Percentiles rank a stretch among this genome's conserved stretches.
phyloP scores from a whole-genome alignment of 1,140 invertebrate genomes.

The Hormaphis cornu region DNA sequence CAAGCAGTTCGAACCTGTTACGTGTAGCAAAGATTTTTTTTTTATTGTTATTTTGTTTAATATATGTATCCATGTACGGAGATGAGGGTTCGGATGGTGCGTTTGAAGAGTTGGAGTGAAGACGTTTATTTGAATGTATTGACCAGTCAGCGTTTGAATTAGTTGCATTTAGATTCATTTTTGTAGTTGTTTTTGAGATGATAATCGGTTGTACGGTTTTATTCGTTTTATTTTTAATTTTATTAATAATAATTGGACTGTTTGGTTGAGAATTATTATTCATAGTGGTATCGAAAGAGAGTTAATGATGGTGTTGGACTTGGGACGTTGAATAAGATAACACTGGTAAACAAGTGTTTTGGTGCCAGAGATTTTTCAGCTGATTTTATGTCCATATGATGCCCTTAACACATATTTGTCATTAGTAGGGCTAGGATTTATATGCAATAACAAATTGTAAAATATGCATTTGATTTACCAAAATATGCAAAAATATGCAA shows the following conservation, averaged over 20 bases:
- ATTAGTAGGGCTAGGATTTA: too few relatives aligned
- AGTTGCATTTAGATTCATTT: not conserved
- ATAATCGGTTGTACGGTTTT: not conserved
- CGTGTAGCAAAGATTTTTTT: not conserved
- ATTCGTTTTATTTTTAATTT: not conserved
- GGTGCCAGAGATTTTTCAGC: too few relatives aligned
- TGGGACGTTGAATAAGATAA: not conserved
- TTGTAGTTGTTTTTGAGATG: constrained; percentile 3
- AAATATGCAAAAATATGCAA: too few relatives aligned
- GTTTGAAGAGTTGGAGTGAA: not conserved
- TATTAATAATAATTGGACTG: not conserved
- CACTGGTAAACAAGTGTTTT: too few relatives aligned
- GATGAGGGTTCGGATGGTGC: not conserved
- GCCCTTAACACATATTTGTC: too few relatives aligned
- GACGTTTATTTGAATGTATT: not conserved
- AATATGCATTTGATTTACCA: too few relatives aligned
- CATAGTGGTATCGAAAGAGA: not conserved
- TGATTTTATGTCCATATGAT: too few relatives aligned
- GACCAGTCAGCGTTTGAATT: not conserved
- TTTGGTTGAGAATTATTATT: constrained; percentile 12
- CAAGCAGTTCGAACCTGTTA: not conserved
- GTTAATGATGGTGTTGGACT: not conserved
- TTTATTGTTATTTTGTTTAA: not conserved
- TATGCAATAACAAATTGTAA: too few relatives aligned
- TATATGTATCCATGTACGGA: not conserved